These are phyloP conservation scores for Ispidina picta DNA, from an alignment of 2,797 vertebrate genomes.

Conservation along the genomic window DNA sequence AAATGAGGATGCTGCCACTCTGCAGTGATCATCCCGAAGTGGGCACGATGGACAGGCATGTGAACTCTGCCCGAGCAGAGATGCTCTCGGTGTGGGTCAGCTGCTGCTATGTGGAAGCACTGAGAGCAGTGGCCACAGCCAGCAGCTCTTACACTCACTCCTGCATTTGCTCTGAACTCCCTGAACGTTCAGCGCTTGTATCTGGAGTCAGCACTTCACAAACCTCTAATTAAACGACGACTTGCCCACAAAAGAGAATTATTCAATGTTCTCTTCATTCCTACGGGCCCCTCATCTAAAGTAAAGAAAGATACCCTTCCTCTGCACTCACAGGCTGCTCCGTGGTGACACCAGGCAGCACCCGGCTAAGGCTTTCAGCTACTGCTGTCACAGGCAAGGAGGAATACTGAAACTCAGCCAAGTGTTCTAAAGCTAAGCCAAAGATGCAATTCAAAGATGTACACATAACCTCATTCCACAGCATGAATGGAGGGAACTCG, in stretches of 20 bases:
- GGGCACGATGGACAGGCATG: background rate
- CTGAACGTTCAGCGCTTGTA: background rate
- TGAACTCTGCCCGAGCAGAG: conserved; percentile 7
- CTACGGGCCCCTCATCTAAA: background rate
- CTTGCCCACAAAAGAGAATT: background rate
- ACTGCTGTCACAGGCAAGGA: background rate
- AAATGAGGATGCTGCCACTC: conserved; percentile 19
- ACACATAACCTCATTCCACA: background rate
- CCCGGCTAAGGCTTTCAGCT: background rate
- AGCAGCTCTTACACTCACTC: background rate
- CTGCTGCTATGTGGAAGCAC: background rate
- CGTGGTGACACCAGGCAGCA: background rate
- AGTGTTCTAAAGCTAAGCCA: background rate
- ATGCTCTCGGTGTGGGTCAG: background rate
- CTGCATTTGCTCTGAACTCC: background rate
- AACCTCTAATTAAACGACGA: background rate
- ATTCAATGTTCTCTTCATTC: conserved; percentile 20
- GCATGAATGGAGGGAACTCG: background rate
- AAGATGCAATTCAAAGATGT: background rate
- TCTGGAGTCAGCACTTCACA: background rate
- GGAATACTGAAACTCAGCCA: background rate
- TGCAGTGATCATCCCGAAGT: conserved; percentile 6
- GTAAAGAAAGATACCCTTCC: background rate
- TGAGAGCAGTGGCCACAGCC: background rate
- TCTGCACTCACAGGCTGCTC: background rate